Conservation (phyloP, 64 coral and sea anemone species). For the Cladopsammia gracilis region DNA sequence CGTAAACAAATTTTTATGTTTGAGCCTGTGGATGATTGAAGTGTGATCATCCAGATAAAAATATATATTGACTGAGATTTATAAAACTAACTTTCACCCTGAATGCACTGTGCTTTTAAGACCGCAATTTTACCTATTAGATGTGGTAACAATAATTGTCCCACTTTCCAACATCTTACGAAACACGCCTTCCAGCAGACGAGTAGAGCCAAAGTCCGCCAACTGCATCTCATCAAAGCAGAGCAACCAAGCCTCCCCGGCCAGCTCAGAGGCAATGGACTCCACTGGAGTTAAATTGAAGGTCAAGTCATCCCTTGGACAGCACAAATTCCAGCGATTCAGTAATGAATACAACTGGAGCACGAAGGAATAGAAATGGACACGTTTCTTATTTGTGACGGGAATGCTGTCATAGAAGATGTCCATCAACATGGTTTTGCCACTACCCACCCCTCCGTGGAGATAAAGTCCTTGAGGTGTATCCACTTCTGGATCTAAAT, state of each 20-base stretch:
- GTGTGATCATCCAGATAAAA: no score
- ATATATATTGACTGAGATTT: no score
- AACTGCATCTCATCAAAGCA: constrained; percentile 95
- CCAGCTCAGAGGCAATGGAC: constrained; percentile 60
- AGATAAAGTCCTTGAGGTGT: constrained; percentile 83
- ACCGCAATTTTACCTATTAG: constrained; percentile 45
- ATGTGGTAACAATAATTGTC: constrained; percentile 78
- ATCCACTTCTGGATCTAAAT: not conserved
- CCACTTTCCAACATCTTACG: constrained; percentile 81
- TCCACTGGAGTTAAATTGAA: constrained; percentile 76
- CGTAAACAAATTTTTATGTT: no score
- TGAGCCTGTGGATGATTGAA: no score
- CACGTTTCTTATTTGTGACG: constrained; percentile 76
- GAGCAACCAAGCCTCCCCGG: constrained; percentile 74
- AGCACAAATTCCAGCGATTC: constrained; percentile 91
- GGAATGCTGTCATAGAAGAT: constrained; percentile 83
- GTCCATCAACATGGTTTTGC: constrained; percentile 85
- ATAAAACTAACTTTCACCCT: no score
- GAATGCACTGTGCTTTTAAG: no score
- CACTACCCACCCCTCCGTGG: constrained; percentile 83
- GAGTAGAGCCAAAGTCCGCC: constrained; percentile 83
- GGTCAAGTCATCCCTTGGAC: constrained; percentile 62
- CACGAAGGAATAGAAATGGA: constrained; percentile 90
- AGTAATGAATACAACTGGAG: constrained; percentile 83
- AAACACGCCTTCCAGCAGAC: constrained; percentile 82